These are phyloP conservation scores for Antheraea assamensis DNA, from an alignment of 2,888 invertebrate genomes.

Conservation along the genomic window DNA sequence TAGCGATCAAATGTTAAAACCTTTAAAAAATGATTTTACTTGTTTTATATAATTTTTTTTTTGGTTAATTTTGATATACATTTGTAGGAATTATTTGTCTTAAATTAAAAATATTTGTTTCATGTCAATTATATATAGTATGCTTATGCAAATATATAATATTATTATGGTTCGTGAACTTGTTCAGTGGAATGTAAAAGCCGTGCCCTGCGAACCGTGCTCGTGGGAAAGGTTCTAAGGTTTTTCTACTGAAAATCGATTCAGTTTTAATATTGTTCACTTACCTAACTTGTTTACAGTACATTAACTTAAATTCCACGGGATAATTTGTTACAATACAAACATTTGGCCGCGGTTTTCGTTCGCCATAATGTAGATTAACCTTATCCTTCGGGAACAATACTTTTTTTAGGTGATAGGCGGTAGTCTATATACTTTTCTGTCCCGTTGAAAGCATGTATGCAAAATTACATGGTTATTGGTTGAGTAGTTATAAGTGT, in stretches of 20 bases:
- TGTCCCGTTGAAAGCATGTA: no score
- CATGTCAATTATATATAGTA: conserved; percentile 28
- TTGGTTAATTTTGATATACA: not conserved
- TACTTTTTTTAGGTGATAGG: no score
- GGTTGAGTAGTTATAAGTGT: no score
- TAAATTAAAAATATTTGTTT: not conserved
- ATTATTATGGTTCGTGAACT: conserved; percentile 18
- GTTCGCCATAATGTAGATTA: no score
- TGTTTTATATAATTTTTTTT: not conserved
- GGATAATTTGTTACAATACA: no score
- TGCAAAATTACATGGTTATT: no score
- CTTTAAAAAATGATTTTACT: not conserved
- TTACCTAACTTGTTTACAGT: not conserved
- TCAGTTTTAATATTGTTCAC: conserved; percentile 2
- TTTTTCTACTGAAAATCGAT: conserved; percentile 27
- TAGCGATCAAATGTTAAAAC: no score
- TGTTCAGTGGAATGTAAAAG: conserved; percentile 60
- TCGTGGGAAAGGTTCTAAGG: conserved; percentile 64
- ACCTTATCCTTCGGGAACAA: no score
- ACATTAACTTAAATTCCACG: not conserved
- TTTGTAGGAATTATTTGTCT: not conserved
- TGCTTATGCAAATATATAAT: conserved; percentile 48
- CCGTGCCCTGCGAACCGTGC: conserved; percentile 58
- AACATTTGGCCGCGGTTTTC: no score
- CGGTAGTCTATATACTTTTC: no score